Evolutionary conservation across 2,113 vertebrate genomes (phyloP), one percentile per base, ranked within the genome.

Genomic region (Polyodon spathula): DNA sequence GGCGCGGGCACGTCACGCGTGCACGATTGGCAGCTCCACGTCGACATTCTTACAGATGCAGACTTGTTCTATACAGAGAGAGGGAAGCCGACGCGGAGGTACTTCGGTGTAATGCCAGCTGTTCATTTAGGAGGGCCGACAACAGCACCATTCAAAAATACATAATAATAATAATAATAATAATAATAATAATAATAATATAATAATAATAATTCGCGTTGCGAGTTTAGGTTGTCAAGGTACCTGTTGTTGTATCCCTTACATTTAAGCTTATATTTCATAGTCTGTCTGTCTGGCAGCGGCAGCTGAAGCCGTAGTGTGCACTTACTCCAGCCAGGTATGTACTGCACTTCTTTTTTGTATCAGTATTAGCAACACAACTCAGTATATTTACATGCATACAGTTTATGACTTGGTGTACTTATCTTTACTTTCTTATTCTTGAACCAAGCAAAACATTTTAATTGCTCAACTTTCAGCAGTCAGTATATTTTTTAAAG

Each of bases 11-110:
- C 72, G 81, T 71, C 69, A 77, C 86, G 84, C 85, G 85, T 81
- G 82, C 86, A 86, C 85, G 85, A 82, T 86, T 89, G 86, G 86
- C 86, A 89, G 86, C 86, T 89, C 86, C 86, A 89, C 86, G 86
- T 89, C 86, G 86, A 88, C 86, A 89, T 85, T 88, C 86, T 88
- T 88, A 84, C 85, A 87, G 84, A 85, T 86, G 85, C 82, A 78
- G 78, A 78, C 76, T 81, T 81, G 79, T 75, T 77, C 74, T 78
- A 74, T 83, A 73, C 76, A 68, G 75, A 65, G 60, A 27, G 27
- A 27, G 27, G 60, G 67, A 71, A 74, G 66, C 65, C 71, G 76
- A 75, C 72, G 75, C 81, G 79, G 76, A 74, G 80, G 79, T 72
- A 73, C 77, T 72, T 73, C 78, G 72, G 71, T 70, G 59, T 61